These are phyloP conservation scores for Cepaea nemoralis DNA, from an alignment of 1,140 invertebrate genomes.

Conservation along the genomic window DNA sequence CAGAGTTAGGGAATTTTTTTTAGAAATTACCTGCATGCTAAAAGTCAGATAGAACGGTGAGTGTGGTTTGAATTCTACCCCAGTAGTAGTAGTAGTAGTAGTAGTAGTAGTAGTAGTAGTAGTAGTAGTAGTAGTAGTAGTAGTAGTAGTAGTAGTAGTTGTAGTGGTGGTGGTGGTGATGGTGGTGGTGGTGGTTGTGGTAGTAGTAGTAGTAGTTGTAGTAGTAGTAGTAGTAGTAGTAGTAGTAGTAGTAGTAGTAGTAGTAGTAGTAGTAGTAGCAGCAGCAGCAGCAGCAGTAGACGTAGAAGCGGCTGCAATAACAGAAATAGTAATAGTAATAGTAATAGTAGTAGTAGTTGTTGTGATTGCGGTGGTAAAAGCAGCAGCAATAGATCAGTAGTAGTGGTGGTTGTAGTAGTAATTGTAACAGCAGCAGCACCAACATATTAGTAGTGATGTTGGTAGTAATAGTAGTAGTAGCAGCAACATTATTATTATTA, in stretches of 20 bases:
- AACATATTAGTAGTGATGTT: too few species aligned
- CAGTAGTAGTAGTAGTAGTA: too few species aligned
- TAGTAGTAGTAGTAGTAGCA: not conserved
- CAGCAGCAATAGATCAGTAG: too few species aligned
- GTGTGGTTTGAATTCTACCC: too few species aligned
- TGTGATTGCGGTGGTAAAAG: too few species aligned
- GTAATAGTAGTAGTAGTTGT: conserved; percentile 9
- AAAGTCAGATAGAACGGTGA: too few species aligned
- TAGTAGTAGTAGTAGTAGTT: conserved; percentile 1
- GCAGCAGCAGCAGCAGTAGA: not conserved
- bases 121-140: conserved; percentile 2
- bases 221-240: conserved; percentile 3
- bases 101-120: not conserved
- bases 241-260: not conserved
- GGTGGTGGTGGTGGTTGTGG: too few species aligned
- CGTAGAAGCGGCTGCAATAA: not conserved
- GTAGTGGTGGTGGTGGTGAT: not conserved
- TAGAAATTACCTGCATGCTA: too few species aligned
- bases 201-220: not conserved
- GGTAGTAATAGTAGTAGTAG: too few species aligned
- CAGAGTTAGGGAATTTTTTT: too few species aligned
- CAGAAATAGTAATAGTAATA: not conserved
- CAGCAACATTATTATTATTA: too few species aligned
- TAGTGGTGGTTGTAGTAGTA: not conserved
- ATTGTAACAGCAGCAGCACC: too few species aligned